Evolutionary conservation across 2,113 vertebrate genomes (phyloP).

Genomic region (Syngnathus floridae): DNA sequence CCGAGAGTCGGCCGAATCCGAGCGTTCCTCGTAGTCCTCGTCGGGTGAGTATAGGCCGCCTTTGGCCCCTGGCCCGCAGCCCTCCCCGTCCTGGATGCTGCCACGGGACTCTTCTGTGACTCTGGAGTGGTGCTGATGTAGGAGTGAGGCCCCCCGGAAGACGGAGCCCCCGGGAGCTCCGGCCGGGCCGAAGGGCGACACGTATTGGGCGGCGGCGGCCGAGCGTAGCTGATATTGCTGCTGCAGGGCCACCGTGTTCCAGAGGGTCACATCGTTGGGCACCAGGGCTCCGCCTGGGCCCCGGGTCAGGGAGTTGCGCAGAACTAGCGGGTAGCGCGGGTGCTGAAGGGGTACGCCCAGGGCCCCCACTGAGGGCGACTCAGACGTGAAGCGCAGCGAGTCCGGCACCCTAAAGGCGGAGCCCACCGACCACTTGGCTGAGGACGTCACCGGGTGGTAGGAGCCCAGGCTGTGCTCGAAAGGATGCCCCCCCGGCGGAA

Average conservation of each 20-base stretch:
- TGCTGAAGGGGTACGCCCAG: slow-evolving; percentile 85
- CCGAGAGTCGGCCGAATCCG: slow-evolving; percentile 91
- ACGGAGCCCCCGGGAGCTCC: slow-evolving; percentile 57
- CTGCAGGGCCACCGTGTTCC: slow-evolving; percentile 97
- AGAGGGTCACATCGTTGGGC: slow-evolving; percentile 89
- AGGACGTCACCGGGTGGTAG: slow-evolving; percentile 85
- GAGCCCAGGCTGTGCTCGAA: slow-evolving; percentile 86
- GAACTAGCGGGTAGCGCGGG: slow-evolving; percentile 88
- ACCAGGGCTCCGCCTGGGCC: slow-evolving; percentile 82
- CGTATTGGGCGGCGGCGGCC: slow-evolving; percentile 73
- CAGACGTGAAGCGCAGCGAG: slow-evolving; percentile 82
- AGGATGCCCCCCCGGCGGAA: slow-evolving; percentile 83
- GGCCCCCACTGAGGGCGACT: slow-evolving; percentile 75
- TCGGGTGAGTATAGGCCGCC: slow-evolving; percentile 84
- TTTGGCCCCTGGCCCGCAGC: slow-evolving; percentile 81
- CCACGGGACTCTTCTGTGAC: slow-evolving; percentile 79
- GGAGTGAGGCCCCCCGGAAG: slow-evolving; percentile 82
- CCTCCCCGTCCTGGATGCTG: slow-evolving; percentile 77
- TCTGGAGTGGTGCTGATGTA: slow-evolving; percentile 59
- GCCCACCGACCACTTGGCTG: slow-evolving; percentile 95
- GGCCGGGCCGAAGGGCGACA: slow-evolving; percentile 80
- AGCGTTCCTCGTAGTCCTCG: slow-evolving; percentile 91
- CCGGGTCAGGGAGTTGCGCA: slow-evolving; percentile 87
- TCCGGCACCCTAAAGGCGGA: slow-evolving; percentile 95
- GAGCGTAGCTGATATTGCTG: slow-evolving; percentile 96